These are phyloP conservation scores for Elymnias hypermnestra DNA, from an alignment of 1,140 invertebrate species.

Conservation along the genomic window DNA sequence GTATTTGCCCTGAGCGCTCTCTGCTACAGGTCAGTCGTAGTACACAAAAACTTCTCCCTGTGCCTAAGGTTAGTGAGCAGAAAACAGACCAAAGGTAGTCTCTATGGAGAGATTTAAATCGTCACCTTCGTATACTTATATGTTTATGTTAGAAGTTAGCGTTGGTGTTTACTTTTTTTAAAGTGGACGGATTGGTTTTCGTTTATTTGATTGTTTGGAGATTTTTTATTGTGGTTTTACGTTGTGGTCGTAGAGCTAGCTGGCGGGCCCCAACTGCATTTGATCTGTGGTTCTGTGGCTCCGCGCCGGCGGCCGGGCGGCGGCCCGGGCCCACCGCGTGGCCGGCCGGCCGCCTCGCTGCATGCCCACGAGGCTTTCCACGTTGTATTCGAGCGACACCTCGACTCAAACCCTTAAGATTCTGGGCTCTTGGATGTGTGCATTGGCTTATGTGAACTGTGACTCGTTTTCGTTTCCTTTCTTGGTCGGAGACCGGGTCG, in stretches of 20 bases:
- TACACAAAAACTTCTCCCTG: slow-evolving; percentile 98
- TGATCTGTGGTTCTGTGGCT: slow-evolving; percentile 70
- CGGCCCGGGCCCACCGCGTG: slow-evolving; percentile 32
- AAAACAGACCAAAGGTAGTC: slow-evolving; percentile 83
- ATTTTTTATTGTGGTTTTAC: slow-evolving; percentile 63
- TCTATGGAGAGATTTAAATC: slow-evolving; percentile 76
- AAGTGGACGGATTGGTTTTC: slow-evolving; percentile 69
- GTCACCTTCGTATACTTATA: slow-evolving; percentile 74
- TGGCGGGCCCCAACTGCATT: slow-evolving; percentile 71
- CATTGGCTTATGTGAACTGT: slow-evolving; percentile 75
- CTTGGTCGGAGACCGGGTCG: slow-evolving; percentile 62
- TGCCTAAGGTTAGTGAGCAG: slow-evolving; percentile 96
- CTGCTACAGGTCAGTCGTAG: slow-evolving; percentile 99
- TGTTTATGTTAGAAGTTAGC: slow-evolving; percentile 72
- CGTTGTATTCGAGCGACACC: slow-evolving; percentile 67
- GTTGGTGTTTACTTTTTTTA: slow-evolving; percentile 71
- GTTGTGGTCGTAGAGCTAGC: slow-evolving; percentile 70
- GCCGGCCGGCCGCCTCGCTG: slow-evolving; percentile 62
- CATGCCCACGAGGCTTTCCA: slow-evolving; percentile 70
- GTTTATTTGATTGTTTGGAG: slow-evolving; percentile 53
- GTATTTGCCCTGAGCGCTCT: slow-evolving; percentile 98
- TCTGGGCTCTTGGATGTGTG: slow-evolving; percentile 75
- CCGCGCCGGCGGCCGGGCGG: slow-evolving; percentile 50
- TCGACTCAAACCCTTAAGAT: slow-evolving; percentile 73
- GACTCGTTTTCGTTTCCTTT: slow-evolving; percentile 75